These are phyloP conservation scores for Callyntrura guangdongensis DNA, from an alignment of 2,888 invertebrate genomes.

Conservation along the genomic window DNA sequence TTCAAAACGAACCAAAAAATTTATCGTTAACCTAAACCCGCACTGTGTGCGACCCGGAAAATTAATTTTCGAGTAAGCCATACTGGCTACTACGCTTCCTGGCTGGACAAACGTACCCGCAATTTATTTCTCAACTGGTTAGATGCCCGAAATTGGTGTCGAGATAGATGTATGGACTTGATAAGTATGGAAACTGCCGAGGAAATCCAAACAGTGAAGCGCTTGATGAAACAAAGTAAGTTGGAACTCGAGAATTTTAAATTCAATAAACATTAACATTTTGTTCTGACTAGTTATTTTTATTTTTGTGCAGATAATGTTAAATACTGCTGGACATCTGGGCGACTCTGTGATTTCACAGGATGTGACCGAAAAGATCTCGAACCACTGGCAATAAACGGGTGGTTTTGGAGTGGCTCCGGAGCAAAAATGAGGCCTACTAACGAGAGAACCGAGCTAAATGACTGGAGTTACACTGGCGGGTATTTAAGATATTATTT, in stretches of 20 bases:
- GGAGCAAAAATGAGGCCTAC: slow-evolving; percentile 94
- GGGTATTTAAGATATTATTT: slow-evolving; percentile 86
- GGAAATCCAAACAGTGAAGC: slow-evolving; percentile 95
- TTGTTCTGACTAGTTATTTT: background rate
- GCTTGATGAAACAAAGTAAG: slow-evolving; percentile 92
- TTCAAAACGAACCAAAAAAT: slow-evolving; percentile 70
- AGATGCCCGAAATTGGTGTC: slow-evolving; percentile 95
- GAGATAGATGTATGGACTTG: slow-evolving; percentile 97
- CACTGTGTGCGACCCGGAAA: slow-evolving; percentile 79
- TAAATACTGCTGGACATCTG: slow-evolving; percentile 95
- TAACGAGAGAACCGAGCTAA: slow-evolving; percentile 86
- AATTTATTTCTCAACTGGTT: slow-evolving; percentile 90
- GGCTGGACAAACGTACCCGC: slow-evolving; percentile 79
- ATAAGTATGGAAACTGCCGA: slow-evolving; percentile 95
- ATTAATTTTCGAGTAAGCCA: slow-evolving; percentile 70
- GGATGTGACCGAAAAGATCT: slow-evolving; percentile 94
- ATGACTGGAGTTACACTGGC: slow-evolving; percentile 90
- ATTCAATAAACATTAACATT: too few relatives aligned
- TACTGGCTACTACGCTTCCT: slow-evolving; percentile 79
- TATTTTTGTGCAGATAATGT: slow-evolving; percentile 57
- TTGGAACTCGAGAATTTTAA: background rate
- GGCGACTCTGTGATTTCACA: slow-evolving; percentile 95
- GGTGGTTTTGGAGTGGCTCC: slow-evolving; percentile 98
- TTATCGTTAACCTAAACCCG: slow-evolving; percentile 76
- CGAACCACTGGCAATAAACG: slow-evolving; percentile 93